Percentiles rank a stretch among this genome's conserved stretches.
phyloP scores from a whole-genome alignment of 92 coral and sea anemone genomes.

The Chrysogorgia sp. region DNA sequence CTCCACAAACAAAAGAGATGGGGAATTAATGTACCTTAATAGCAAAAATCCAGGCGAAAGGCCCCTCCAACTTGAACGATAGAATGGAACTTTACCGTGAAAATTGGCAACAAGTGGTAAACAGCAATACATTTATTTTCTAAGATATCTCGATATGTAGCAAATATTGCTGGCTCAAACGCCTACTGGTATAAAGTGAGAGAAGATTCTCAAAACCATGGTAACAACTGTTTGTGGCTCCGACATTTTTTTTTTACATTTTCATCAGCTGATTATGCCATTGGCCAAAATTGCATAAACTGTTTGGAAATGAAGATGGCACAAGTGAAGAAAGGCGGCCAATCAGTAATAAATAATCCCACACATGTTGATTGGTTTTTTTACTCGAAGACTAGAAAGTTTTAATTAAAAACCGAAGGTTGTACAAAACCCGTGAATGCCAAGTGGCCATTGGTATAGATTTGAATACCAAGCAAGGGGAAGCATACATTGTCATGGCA shows the following conservation, averaged over 20 bases:
- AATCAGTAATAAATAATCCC: too few species aligned
- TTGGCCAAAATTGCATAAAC: too few species aligned
- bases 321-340: not conserved
- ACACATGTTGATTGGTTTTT: conserved; percentile 70
- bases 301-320: conserved; percentile 24
- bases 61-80: too few species aligned
- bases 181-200: conserved; percentile 59
- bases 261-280: conserved; percentile 54
- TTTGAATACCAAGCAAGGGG: too few species aligned
- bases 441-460: conserved; percentile 70
- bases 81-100: too few species aligned
- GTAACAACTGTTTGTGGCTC: conserved; percentile 50
- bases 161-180: conserved; percentile 53
- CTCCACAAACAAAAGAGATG: too few species aligned
- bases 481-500: too few species aligned
- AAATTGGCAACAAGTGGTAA: too few species aligned
- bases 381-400: conserved; percentile 74
- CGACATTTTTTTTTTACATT: conserved; percentile 46
- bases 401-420: conserved; percentile 76
- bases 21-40: too few species aligned
- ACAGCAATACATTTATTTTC: too few species aligned
- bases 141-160: conserved; percentile 57
- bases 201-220: conserved; percentile 45
- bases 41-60: too few species aligned
- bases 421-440: conserved; percentile 72